A percentile compares a stretch with the other conserved stretches of the same genome.
Conservation (phyloP, 2,113 vertebrate species). For the Pollimyrus isidori region DNA sequence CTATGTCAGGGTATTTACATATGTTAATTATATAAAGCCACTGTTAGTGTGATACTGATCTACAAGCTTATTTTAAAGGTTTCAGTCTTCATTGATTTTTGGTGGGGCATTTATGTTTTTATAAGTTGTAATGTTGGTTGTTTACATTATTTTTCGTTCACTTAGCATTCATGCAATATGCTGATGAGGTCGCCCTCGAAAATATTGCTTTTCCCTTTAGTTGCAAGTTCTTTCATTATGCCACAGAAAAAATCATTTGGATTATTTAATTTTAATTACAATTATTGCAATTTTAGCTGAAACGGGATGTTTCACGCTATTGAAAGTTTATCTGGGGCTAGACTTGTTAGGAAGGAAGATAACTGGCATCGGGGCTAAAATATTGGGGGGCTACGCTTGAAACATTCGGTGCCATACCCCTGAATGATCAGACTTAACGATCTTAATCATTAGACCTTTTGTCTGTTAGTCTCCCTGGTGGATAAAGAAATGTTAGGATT, state of each 20-base stretch:
- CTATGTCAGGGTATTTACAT: background rate
- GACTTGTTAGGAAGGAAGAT: too few relatives aligned
- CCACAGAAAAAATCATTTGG: background rate
- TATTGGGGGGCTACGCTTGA: too few relatives aligned
- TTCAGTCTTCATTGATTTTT: background rate
- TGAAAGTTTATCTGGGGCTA: too few relatives aligned
- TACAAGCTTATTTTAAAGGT: background rate
- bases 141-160: background rate
- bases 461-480: slow-evolving; percentile 1
- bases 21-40: background rate
- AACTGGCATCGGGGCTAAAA: too few relatives aligned
- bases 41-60: background rate
- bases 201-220: background rate
- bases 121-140: background rate
- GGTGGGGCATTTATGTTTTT: background rate
- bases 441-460: background rate
- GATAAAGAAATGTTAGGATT: too few relatives aligned
- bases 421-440: too few relatives aligned
- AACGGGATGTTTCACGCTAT: too few relatives aligned
- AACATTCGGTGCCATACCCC: too few relatives aligned
- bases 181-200: background rate
- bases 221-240: background rate
- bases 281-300: background rate
- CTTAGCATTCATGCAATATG: background rate
- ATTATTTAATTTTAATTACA: background rate